Evolutionary conservation across 1,140 invertebrate species (phyloP), one percentile per base, ranked within the genome.

Genomic region (Musca domestica): DNA sequence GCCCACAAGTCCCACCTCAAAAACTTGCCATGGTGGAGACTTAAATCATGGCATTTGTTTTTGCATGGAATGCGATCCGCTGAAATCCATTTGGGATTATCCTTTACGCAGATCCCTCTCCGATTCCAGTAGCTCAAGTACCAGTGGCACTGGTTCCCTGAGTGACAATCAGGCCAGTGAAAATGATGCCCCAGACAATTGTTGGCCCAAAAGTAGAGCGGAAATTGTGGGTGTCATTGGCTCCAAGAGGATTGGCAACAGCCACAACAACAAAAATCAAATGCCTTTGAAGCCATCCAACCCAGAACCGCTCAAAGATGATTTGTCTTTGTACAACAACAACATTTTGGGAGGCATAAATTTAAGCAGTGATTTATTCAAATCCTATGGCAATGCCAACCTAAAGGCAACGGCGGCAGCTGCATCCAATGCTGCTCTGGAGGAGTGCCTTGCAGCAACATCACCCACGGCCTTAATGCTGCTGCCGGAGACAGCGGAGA

Each of bases 51-150:
- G 77, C n/a, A 72, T 72, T 81, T 93, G 91, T 81, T 91, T 92
- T 81, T 94, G 91, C 75, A 86, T 88, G 10, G 91, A 91, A 71
- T 93, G 91, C 75, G 91, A 93, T 76, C 90, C 92, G 0, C 84
- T 88, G 19, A 88, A 89, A 49, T 87, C 90, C 68, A 88, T 92
- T 64, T 93, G 92, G 91, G 91, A 77, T 63, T 80, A 78, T 64
- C 80, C 80, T 4, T 49, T 81, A 27, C 70, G 80, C 10, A 71
- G 80, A 47, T 79, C 80, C 10, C 71, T 72, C 15, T 81, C 80
- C 10, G 78, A 81, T 69, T 77, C 78, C 34, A 76, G 76, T 2
- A 20, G 64, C 23, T 48, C 52, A 10, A 49, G 54, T 4, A 63
- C 47, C 19, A 68, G 41, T 64, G 61, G 56, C 9, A 61, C 56